Evolutionary conservation across 2,113 vertebrate genomes (phyloP).

Genomic region (Heliornis fulica): DNA sequence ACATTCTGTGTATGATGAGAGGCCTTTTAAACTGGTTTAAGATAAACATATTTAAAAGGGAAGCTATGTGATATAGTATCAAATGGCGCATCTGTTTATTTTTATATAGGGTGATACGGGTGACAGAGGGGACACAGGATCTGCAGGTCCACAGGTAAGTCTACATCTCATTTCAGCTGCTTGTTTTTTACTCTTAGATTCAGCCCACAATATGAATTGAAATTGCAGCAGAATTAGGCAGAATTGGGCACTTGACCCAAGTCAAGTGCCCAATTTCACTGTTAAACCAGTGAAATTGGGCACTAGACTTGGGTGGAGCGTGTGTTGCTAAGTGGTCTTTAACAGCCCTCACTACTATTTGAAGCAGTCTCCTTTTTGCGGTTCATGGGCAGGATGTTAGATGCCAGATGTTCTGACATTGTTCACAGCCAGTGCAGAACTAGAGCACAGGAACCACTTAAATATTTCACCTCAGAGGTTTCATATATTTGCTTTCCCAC

Average conservation of each 20-base stretch:
- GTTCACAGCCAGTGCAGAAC: background rate
- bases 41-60: background rate
- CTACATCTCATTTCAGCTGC: background rate
- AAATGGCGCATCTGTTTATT: background rate
- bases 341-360: background rate
- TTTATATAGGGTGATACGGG: slow-evolving; percentile 87
- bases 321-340: background rate
- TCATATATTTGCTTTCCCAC: background rate
- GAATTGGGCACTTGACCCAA: background rate
- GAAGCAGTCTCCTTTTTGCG: background rate
- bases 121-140: slow-evolving; percentile 87
- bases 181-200: background rate
- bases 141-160: slow-evolving; percentile 85
- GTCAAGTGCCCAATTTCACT: too few relatives aligned
- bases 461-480: background rate
- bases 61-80: background rate
- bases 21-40: background rate
- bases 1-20: background rate
- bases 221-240: background rate
- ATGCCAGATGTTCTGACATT: background rate
- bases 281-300: too few relatives aligned
- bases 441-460: background rate
- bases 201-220: background rate
- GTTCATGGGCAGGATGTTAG: background rate
- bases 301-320: background rate